Percentiles rank a stretch among this genome's conserved stretches.
Evolutionary conservation across 2,888 invertebrate genomes (phyloP).

Genomic region (Orthonychiurus folsomi): DNA sequence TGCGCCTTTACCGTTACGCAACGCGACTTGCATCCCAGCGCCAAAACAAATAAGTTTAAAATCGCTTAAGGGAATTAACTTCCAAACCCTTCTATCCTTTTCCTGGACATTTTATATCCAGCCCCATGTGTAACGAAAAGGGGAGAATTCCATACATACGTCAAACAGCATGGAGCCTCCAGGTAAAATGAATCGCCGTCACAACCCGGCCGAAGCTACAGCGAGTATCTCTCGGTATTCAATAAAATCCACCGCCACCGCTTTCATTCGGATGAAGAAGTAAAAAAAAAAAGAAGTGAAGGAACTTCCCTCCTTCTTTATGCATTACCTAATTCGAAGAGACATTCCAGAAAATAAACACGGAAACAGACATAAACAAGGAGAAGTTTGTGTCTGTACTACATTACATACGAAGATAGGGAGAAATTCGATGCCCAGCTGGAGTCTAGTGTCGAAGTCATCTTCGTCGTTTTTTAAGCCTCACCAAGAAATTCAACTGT

Average conservation of each 20-base stretch:
- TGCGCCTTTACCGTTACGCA: too few species aligned
- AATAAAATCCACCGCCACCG: background rate
- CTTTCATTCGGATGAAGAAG: background rate
- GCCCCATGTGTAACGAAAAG: background rate
- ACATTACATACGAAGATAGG: slow-evolving; percentile 8
- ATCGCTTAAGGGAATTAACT: slow-evolving; percentile 10
- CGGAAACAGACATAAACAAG: background rate
- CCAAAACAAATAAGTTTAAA: slow-evolving; percentile 1
- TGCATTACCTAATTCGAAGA: slow-evolving; percentile 3
- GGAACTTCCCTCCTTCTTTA: background rate
- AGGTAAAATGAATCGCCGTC: background rate
- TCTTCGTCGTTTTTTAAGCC: too few species aligned
- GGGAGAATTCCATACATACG: background rate
- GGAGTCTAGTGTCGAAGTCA: too few species aligned
- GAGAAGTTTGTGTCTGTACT: background rate
- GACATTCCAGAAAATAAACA: slow-evolving; percentile 8
- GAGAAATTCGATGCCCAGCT: slow-evolving; percentile 7
- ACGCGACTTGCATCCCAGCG: too few species aligned
- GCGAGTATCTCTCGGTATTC: background rate
- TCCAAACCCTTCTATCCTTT: background rate
- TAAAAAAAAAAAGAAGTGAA: background rate
- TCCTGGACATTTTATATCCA: background rate
- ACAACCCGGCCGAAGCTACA: too few species aligned
- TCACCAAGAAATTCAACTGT: slow-evolving; percentile 16
- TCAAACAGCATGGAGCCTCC: background rate